A percentile compares a stretch with the other conserved stretches of the same genome.
phyloP scores from a whole-genome alignment of 2,797 vertebrate genomes.

The Potorous gilbertii region DNA sequence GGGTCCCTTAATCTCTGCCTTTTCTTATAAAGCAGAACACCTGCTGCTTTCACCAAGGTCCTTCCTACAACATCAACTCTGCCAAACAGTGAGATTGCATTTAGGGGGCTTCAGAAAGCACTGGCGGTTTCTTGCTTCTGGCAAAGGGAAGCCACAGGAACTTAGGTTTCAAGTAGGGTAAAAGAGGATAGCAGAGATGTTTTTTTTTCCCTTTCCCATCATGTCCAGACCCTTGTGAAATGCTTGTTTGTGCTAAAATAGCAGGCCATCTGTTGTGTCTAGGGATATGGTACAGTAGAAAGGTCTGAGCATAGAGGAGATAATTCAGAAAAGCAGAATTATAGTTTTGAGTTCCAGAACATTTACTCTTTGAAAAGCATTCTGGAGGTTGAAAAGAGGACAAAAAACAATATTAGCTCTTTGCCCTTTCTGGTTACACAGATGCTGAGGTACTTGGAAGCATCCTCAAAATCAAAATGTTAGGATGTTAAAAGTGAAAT shows the following conservation, averaged over 20 bases:
- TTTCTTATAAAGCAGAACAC: slow-evolving; percentile 13
- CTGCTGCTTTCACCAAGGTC: not conserved
- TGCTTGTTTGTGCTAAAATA: slow-evolving; percentile 41
- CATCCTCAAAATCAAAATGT: not conserved
- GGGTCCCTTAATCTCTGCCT: slow-evolving; percentile 23
- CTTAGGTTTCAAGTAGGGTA: not conserved
- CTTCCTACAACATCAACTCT: not conserved
- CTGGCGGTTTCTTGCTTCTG: not conserved
- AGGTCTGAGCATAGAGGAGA: slow-evolving; percentile 24
- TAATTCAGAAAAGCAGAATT: slow-evolving; percentile 32
- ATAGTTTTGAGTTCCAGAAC: slow-evolving; percentile 37
- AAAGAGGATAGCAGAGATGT: not conserved
- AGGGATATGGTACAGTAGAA: not conserved
- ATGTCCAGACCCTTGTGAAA: not conserved
- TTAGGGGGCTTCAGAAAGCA: not conserved
- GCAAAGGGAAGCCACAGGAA: not conserved
- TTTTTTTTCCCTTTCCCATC: not conserved
- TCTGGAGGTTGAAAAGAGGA: not conserved
- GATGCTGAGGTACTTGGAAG: not conserved
- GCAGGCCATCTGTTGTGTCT: slow-evolving; percentile 31
- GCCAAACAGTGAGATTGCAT: not conserved
- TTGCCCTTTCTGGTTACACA: not conserved
- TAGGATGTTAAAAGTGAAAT: not conserved
- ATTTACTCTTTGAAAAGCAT: slow-evolving; percentile 33
- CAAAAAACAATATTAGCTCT: not conserved